Conservation (phyloP, 2,888 invertebrate genomes). For the Rambutsinella grinnellia region DNA sequence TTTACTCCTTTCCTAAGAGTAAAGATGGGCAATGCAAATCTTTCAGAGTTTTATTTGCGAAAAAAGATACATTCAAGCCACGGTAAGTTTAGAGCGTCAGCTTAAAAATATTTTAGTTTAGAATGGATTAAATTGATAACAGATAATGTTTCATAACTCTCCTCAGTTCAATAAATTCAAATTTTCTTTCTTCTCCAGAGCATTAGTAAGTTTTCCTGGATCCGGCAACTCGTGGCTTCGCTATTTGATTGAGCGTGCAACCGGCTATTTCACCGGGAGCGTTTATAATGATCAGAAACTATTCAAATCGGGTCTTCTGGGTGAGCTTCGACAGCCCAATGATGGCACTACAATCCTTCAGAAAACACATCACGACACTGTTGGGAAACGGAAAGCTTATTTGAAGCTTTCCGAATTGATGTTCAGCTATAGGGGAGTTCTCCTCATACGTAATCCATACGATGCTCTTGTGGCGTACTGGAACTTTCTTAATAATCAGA, state of each 20-base stretch:
- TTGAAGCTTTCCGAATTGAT: conserved; percentile 61
- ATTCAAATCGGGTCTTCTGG: conserved; percentile 65
- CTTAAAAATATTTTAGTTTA: background rate
- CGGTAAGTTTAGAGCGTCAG: conserved; percentile 47
- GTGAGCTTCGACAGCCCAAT: conserved; percentile 67
- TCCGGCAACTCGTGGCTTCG: conserved; percentile 69
- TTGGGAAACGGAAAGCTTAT: conserved; percentile 44
- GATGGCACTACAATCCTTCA: conserved; percentile 68
- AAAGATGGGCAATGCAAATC: conserved; percentile 65
- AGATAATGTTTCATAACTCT: background rate
- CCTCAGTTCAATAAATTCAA: background rate
- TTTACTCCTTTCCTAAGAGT: conserved; percentile 64
- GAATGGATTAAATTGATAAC: background rate
- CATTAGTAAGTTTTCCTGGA: conserved; percentile 68
- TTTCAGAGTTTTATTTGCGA: conserved; percentile 66
- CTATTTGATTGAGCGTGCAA: conserved; percentile 68
- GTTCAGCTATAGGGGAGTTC: conserved; percentile 66
- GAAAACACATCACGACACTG: conserved; percentile 68
- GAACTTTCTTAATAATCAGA: conserved; percentile 66
- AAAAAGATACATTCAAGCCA: conserved; percentile 65
- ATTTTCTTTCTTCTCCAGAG: conserved; percentile 55
- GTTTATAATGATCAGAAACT: conserved; percentile 67
- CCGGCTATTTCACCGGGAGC: conserved; percentile 68
- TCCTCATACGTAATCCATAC: conserved; percentile 68
- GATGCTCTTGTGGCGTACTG: conserved; percentile 68